Evolutionary conservation across 1,140 invertebrate species (phyloP).

Genomic region (Papilio dardanus): DNA sequence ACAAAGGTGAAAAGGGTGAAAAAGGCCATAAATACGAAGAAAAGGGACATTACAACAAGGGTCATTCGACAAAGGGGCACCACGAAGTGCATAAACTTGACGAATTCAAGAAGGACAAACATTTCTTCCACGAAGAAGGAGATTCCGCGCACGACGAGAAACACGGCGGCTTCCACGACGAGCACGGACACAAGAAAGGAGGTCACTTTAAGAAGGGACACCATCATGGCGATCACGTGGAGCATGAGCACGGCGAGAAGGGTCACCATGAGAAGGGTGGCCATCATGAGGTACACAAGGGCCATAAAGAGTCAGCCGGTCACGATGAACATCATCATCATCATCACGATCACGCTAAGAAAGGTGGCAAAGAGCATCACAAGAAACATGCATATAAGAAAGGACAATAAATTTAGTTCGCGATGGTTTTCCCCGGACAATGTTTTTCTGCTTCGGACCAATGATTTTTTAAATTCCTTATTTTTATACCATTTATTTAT

Average conservation of each 20-base stretch:
- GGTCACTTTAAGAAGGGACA: conserved; percentile 86
- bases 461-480: not conserved
- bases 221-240: conserved; percentile 85
- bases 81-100: conserved; percentile 89
- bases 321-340: conserved; percentile 83
- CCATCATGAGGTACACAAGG: conserved; percentile 74
- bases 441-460: not conserved
- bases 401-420: conserved; percentile 68
- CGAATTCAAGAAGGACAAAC: conserved; percentile 84
- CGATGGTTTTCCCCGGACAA: not conserved
- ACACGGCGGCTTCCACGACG: conserved; percentile 86
- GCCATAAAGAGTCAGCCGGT: conserved; percentile 81
- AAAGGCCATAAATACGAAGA: conserved; percentile 85
- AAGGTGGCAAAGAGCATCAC: conserved; percentile 83
- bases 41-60: conserved; percentile 87
- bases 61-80: conserved; percentile 90
- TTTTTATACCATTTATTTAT: conserved; percentile 27
- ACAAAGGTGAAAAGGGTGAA: conserved; percentile 86
- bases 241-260: conserved; percentile 87
- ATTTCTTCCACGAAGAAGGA: conserved; percentile 89
- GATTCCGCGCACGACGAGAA: conserved; percentile 87
- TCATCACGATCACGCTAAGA: conserved; percentile 85
- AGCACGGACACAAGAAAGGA: conserved; percentile 87
- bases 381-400: conserved; percentile 82
- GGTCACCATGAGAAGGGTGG: conserved; percentile 87